Percentiles rank a stretch among this genome's conserved stretches.
These are phyloP conservation scores for Spisula solida DNA, from an alignment of 2,888 invertebrate species.

Conservation along the genomic window DNA sequence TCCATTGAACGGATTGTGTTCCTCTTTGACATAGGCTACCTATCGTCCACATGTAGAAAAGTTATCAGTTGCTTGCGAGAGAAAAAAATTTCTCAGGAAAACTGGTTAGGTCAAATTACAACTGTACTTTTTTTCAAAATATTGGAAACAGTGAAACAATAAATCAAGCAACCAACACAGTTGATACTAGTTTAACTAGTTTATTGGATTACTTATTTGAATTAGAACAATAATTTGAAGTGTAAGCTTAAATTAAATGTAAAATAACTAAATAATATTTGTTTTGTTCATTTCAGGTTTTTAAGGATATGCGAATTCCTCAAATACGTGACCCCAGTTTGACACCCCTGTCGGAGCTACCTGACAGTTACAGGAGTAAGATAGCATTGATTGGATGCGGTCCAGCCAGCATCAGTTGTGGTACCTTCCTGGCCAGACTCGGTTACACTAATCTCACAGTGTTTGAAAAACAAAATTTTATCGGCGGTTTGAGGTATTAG, in stretches of 20 bases:
- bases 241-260: neutral
- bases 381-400: constrained; percentile 98
- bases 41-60: too few relatives aligned
- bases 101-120: too few relatives aligned
- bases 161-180: too few relatives aligned
- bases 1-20: too few relatives aligned
- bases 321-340: constrained; percentile 94
- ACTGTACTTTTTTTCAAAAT: too few relatives aligned
- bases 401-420: constrained; percentile 98
- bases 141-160: too few relatives aligned
- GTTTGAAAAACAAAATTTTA: constrained; percentile 95
- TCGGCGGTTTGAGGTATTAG: constrained; percentile 96
- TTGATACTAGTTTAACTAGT: too few relatives aligned
- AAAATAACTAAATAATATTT: neutral
- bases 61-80: too few relatives aligned
- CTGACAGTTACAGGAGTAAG: constrained; percentile 89
- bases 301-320: constrained; percentile 96
- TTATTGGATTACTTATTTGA: too few relatives aligned
- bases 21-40: too few relatives aligned
- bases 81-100: too few relatives aligned
- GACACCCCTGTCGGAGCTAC: constrained; percentile 81
- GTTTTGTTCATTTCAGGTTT: constrained; percentile 90
- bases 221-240: too few relatives aligned
- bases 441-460: constrained; percentile 97
- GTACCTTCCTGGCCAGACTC: constrained; percentile 96